Base-by-base conservation (phyloP, 1,140 invertebrate genomes). In the Heliothis virescens region DNA sequence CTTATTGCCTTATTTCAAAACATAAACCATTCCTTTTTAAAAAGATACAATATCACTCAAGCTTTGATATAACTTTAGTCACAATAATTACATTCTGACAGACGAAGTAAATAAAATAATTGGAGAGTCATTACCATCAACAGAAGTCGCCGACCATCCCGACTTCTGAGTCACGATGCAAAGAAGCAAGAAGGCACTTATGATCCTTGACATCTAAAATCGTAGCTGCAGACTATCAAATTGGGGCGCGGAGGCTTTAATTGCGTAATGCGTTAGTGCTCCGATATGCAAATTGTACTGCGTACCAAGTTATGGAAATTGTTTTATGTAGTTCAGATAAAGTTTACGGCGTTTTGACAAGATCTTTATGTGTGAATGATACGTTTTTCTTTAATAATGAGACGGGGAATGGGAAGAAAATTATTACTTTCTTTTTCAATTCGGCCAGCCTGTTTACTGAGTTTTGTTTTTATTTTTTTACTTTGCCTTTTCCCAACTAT, bases 51-150 rank as follows among this genome's bases (percentile, higher is more conserved):
- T n/a, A 34, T 15, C 21, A 34, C 2, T 16, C 34, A 47, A 63
- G 1, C 0, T 47, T 47, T 26, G 21, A 1, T 57, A 57, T 18
- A 41, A 63, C 29, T 41, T 47, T 2, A 26, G 21, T 41, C 21
- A 62, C 3, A 34, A 34, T 0, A 15, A 16, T 52, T 41, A 69
- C 47, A 52, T 48, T 21, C 11, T 3, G 47, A 26, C 7, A 5
- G 48, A 52, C 18, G 26, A 21, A 69, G 1, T 52, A 52, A 50
- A 69, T 69, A 69, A 34, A 69, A 69, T 69, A 69, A 69, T 69
- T 69, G 65, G 48, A 69, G 65, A 15, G 18, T 13, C 48, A 52
- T 69, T 50, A 34, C 21, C 18, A 52, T 50, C 47, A 69, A 69
- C 48, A 69, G 47, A 52, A 29, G 65, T 67, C 41, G 16, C 41